Conservation (phyloP, 2,113 vertebrate genomes). For the Anthoscopus minutus region DNA sequence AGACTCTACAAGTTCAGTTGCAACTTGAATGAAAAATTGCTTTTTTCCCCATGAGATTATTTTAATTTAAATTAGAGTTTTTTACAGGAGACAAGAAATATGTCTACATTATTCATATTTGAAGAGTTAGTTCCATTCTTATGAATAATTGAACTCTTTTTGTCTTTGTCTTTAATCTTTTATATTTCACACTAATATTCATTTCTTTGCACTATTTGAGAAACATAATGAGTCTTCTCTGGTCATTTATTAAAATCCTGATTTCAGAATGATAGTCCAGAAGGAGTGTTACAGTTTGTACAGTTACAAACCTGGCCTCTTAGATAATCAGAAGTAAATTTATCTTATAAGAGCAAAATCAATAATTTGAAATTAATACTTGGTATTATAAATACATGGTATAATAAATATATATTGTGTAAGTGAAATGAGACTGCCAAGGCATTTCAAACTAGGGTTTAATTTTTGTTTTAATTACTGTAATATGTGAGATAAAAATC, state of each 20-base stretch:
- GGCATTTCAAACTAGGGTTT: not conserved
- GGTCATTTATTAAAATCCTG: constrained; percentile 2
- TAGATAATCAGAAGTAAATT: not conserved
- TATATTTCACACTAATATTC: not conserved
- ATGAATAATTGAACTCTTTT: constrained; percentile 29
- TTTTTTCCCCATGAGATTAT: not conserved
- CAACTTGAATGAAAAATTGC: not conserved
- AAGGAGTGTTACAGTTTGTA: not conserved
- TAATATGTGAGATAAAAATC: not conserved
- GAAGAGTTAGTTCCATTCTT: constrained; percentile 7
- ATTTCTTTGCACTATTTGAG: not conserved
- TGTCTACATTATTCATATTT: constrained; percentile 30
- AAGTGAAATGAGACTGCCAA: not conserved
- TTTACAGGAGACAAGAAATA: constrained; percentile 14
- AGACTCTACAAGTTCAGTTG: not conserved
- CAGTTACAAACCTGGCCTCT: not conserved
- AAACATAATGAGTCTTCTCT: not conserved
- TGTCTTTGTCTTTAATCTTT: constrained; percentile 24
- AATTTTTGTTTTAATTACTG: not conserved
- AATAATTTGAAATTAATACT: not conserved
- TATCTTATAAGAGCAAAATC: not conserved
- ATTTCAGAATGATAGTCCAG: not conserved
- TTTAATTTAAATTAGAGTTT: not conserved
- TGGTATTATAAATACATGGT: not conserved
- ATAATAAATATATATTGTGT: not conserved